phyloP scores from a whole-genome alignment of 2,888 invertebrate species.

The Brachypterus glaber region DNA sequence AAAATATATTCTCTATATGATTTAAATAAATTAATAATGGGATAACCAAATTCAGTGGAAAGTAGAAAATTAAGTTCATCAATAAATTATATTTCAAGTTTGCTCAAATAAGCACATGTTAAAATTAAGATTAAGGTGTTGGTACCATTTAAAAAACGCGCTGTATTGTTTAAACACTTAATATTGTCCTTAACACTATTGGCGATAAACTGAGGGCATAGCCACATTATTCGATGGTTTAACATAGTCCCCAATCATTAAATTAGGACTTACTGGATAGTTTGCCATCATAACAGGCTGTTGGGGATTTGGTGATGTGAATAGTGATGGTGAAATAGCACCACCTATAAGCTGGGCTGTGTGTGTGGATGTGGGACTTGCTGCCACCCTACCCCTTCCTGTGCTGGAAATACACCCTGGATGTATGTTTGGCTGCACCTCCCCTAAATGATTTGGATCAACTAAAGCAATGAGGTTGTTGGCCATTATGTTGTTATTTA shows the following conservation, averaged over 20 bases:
- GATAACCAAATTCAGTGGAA: no score
- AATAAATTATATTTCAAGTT: no score
- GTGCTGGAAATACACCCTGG: slow-evolving; percentile 55
- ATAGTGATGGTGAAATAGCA: slow-evolving; percentile 60
- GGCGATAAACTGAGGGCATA: slow-evolving; percentile 35
- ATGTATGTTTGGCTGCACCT: slow-evolving; percentile 49
- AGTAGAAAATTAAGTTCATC: no score
- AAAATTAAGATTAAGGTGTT: no score
- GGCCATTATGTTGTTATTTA: slow-evolving; percentile 43
- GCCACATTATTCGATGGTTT: slow-evolving; percentile 48
- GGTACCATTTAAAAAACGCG: no score
- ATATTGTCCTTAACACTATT: no score
- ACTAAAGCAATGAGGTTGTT: slow-evolving; percentile 40
- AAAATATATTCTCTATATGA: no score
- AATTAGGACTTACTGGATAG: slow-evolving; percentile 59
- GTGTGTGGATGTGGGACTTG: slow-evolving; percentile 52
- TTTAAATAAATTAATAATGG: no score
- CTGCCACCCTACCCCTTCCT: slow-evolving; percentile 49
- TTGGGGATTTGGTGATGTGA: slow-evolving; percentile 39
- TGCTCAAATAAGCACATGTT: no score
- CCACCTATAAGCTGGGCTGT: slow-evolving; percentile 57
- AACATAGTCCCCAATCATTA: slow-evolving; percentile 70
- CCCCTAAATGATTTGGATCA: slow-evolving; percentile 33
- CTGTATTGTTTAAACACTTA: no score
- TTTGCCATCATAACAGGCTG: slow-evolving; percentile 51